Base-by-base conservation (phyloP, 53 echinoderm and acorn worm species). In the Apostichopus leukothele region DNA sequence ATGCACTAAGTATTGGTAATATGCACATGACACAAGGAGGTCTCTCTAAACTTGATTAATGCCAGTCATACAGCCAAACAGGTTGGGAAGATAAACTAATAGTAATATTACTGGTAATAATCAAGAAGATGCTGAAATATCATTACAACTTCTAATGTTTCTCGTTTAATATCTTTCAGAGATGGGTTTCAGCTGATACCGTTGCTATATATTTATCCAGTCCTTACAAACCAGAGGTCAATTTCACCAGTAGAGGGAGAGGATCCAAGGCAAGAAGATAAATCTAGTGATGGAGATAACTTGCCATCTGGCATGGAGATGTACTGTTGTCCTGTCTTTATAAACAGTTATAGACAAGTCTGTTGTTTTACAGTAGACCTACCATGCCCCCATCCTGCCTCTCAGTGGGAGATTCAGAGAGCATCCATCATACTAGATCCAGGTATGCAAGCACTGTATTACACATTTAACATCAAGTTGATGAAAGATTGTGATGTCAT, bases 321-420 rank as follows among this genome's bases (percentile, higher is more conserved):
- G 14, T 93, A 91, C 77, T 79, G 80, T 5, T 95, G 93, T 80
- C 97, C 97, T 0, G 94, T 97, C 23, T 97, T 97, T 86, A 66
- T 97, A 89, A 97, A 97, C 86, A 79, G 89, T 14, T 93, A 94
- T 10, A 85, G 97, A 39, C 97, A 95, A 90, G 88, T 97, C 21
- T 93, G 91, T 84, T 93, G 90, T 1, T 97, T 97, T 88, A 92
- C 83, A 60, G 84, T 97, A 74, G 90, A 95, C 75, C 86, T 97
- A 63, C 74, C 87, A 8, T 97, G 97, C 51, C 97, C 95, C 5
- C 52, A 81, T 13, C 95, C 97, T 0, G 55, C 91, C 74, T 89
- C 93, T 16, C 90, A 95, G 74, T 97, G 97, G 97, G 81, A 83
- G 20, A 89, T 95, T 92, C 67, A 93, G 9, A 95, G 97, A 4